Base-by-base conservation (phyloP, 1,140 invertebrate genomes). In the Drosophila equinoxialis region DNA sequence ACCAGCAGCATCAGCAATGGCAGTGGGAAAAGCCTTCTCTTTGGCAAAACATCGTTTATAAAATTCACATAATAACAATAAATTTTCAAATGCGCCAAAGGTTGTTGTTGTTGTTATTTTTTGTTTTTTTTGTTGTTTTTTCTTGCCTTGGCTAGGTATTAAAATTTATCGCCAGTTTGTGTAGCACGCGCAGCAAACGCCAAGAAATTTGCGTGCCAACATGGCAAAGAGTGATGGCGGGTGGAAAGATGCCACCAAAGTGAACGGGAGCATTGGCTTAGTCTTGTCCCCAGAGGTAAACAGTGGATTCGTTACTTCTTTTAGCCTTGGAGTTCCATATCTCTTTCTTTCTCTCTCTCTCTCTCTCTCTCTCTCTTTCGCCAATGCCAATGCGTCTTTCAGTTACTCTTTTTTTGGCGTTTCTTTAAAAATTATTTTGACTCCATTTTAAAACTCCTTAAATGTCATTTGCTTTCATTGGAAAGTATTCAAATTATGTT, bases 61-160 rank as follows among this genome's bases (percentile, higher is more conserved):
- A 90, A 90, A 90, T 90, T 90, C 85, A 85, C 85, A 90, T 90
- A 90, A 90, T 90, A 90, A 90, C 85, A 90, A 90, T 90, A 90
- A 90, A 90, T 90, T 90, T 74, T 82, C 73, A 79, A 87, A 83
- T 83, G 83, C 79, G 83, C 48, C 77, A 66, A 80, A 10, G 30
- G 45, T 23, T 51, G 17, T 48, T 20, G 45, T 23, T 51, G 37
- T 13, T 39, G 37, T 39, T 39, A 10, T 20, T 48, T 26, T 26
- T 26, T 26, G 4, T 23, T 1, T 14, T 17, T 6, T 45, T 42
- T 42, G 6, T 14, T 11, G 13, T 54, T 55, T 61, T 20, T 54
- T 55, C 71, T 39, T 68, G 30, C 60, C 51, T 62, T 57, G 63
- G 45, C 74, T 73, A 79, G 84, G 84, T 87, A 87, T 87, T 87